Evolutionary conservation across 1,140 invertebrate species (phyloP).

Genomic region (Ceratoteleas bidentatus): DNA sequence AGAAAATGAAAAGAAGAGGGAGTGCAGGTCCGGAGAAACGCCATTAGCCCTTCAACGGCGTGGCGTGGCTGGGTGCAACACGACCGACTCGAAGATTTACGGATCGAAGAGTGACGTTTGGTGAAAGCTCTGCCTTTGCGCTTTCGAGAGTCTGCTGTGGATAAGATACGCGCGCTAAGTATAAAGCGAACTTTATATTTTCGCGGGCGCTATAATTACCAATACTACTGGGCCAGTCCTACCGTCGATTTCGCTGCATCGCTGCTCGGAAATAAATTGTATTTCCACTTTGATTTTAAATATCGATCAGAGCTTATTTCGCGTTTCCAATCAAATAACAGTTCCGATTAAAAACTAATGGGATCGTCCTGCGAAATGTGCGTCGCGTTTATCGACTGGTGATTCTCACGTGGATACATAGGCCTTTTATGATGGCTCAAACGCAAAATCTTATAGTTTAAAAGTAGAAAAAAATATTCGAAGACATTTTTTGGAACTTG

Average conservation of each 20-base stretch:
- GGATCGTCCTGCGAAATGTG: background rate
- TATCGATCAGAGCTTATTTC: background rate
- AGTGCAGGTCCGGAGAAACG: slow-evolving; percentile 21
- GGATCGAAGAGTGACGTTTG: slow-evolving; percentile 59
- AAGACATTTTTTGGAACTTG: no score
- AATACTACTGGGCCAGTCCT: slow-evolving; percentile 27
- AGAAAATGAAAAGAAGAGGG: slow-evolving; percentile 29
- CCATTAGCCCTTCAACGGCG: slow-evolving; percentile 59
- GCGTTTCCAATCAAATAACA: no score
- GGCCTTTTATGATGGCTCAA: no score
- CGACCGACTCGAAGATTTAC: slow-evolving; percentile 58
- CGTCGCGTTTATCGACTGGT: background rate
- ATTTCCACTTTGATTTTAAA: background rate
- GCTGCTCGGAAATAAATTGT: slow-evolving; percentile 13
- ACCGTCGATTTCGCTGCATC: slow-evolving; percentile 12
- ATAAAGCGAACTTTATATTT: slow-evolving; percentile 31
- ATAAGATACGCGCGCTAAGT: slow-evolving; percentile 52
- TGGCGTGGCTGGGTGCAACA: slow-evolving; percentile 46
- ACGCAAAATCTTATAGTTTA: no score
- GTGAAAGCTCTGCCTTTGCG: slow-evolving; percentile 59
- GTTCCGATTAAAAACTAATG: background rate
- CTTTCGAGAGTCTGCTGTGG: slow-evolving; percentile 47
- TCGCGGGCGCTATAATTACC: slow-evolving; percentile 45
- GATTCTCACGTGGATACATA: no score
- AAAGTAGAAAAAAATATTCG: no score